phyloP scores from a whole-genome alignment of 1,140 invertebrate species.

The Ladona fulva region DNA sequence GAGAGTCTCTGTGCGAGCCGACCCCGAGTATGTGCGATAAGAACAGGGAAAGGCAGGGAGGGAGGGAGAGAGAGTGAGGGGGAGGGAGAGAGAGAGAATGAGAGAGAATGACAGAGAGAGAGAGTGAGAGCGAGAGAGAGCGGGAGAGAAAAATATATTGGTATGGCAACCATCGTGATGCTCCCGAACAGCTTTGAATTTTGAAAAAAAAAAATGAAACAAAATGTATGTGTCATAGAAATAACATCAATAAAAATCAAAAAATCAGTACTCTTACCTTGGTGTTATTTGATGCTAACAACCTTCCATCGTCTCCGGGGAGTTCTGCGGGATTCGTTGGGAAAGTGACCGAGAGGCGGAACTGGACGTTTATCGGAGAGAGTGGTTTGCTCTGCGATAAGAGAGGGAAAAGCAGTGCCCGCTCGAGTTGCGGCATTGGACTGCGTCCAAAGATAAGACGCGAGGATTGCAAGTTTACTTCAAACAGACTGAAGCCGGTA shows the following conservation, averaged over 20 bases:
- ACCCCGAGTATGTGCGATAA: not conserved
- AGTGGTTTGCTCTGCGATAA: too few relatives aligned
- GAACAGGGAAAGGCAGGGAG: not conserved
- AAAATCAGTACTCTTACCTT: not conserved
- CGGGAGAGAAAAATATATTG: not conserved
- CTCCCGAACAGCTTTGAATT: not conserved
- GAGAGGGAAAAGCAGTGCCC: too few relatives aligned
- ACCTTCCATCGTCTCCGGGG: too few relatives aligned
- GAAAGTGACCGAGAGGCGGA: too few relatives aligned
- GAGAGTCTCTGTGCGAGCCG: not conserved
- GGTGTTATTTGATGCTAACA: not conserved
- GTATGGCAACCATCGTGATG: slow-evolving; percentile 7
- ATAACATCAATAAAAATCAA: slow-evolving; percentile 4
- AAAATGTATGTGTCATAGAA: slow-evolving; percentile 10
- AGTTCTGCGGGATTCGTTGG: too few relatives aligned
- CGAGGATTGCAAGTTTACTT: too few relatives aligned
- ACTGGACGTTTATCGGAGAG: too few relatives aligned
- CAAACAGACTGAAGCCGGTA: too few relatives aligned
- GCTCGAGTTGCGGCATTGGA: too few relatives aligned
- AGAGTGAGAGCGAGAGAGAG: not conserved
- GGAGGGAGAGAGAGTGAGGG: not conserved
- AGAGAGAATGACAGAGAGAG: not conserved
- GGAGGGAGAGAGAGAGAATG: not conserved
- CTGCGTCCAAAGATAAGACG: too few relatives aligned
- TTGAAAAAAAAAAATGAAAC: not conserved